phyloP scores from a whole-genome alignment of 2,113 vertebrate species.

The Empidonax alnorum region DNA sequence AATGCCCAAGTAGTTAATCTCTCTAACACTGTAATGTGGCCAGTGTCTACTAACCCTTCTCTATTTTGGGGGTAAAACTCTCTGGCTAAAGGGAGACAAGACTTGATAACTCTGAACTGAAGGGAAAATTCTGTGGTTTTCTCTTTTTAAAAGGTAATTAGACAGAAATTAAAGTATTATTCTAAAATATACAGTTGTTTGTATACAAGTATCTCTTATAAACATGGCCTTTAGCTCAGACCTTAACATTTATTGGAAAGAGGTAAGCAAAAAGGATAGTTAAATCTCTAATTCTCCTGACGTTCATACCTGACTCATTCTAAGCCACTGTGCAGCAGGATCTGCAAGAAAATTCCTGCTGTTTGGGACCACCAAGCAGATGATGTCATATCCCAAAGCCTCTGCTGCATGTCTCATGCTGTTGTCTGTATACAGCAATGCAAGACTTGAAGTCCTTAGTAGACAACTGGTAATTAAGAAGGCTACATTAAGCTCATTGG shows the following conservation, averaged over 20 bases:
- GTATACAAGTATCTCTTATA: neutral
- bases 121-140: neutral
- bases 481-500: neutral
- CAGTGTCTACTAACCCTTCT: neutral
- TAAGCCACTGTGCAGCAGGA: neutral
- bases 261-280: neutral
- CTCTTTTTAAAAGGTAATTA: neutral
- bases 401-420: accelerated
- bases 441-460: neutral
- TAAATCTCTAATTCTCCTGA: neutral
- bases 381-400: neutral
- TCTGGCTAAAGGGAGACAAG: neutral
- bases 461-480: neutral
- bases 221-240: neutral
- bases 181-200: neutral
- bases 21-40: neutral
- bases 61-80: neutral
- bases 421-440: neutral
- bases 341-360: neutral
- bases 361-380: neutral
- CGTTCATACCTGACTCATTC: neutral
- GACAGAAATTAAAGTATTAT: neutral
- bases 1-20: neutral
- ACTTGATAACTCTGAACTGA: neutral
- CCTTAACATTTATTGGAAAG: neutral